Base-by-base conservation (phyloP, 1,140 invertebrate genomes). In the Globodera rostochiensis region DNA sequence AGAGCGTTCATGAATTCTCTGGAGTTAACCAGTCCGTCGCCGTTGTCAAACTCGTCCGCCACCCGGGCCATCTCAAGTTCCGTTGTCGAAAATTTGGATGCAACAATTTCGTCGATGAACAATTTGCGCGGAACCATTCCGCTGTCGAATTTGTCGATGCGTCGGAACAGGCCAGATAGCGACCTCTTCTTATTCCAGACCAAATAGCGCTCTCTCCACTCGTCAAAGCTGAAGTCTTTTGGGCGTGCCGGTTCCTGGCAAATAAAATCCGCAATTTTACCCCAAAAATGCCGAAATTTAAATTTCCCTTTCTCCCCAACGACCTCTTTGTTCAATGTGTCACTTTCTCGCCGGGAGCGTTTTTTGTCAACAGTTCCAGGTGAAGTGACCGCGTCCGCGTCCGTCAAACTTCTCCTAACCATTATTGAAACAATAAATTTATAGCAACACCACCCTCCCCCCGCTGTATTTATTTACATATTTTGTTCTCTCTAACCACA, bases 131-230 rank as follows among this genome's bases (percentile, higher is more conserved):
- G 95, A 85, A 99, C 96, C 73, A 96, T 93, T 47, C 96, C 96
- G 91, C 98, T 96, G 90, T 96, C 96, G 90, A 98, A 96, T 89
- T 96, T 95, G 91, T 99, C 97, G 93, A 98, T 97, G 91, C 97
- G 96, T 74, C 96, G 93, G 93, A 99, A 99, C 84, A 99, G 92
- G 91, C 99, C 98, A 85, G 96, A 98, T 75, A 99, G 92, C 53
- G 97, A 92, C 13, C 96, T 96, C 91, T 99, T 99, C 92, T 98
- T 98, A 95, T 98, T 98, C 94, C 97, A 98, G 89, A 95, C 96
- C 86, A 99, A 92, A 94, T 98, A 99, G 93, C 95, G 92, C 91
- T 96, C 96, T 83, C 97, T 94, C 98, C 98, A 99, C 88, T 98
- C 95, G 90, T 98, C 97, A 95, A 98, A 99, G 86, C 95, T 96